Base-by-base conservation (phyloP, 2,888 invertebrate species). In the Aphrophora alni region DNA sequence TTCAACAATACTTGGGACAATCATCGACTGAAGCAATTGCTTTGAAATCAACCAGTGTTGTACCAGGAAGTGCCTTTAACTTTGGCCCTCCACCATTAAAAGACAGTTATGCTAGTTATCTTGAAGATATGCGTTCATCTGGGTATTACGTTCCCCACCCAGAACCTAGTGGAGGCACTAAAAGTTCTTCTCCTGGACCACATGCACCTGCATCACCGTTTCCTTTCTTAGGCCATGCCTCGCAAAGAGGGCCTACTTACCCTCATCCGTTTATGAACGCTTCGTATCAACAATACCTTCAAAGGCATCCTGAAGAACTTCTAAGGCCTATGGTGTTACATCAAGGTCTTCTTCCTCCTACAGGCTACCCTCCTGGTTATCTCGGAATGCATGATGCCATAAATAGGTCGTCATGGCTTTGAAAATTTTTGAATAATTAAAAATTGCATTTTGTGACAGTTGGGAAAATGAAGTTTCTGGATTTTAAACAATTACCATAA, bases 1-100 rank as follows among this genome's bases (percentile, higher is more conserved):
- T 92, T 86, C 92, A 92, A 84, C 89, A 92, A 17, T 92, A 92
- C 85, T 89, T 91, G 0, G 91, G 91, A 7, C 86, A 91, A 21
- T 92, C 91, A 84, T 89, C 88, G 5, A 87, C 44, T 84, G 87
- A 38, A 81, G 90, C 90, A 83, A 92, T 94, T 84, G 90, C 92
- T 14, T 87, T 94, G 74, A 92, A 95, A 85, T 92, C 93, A 75
- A 89, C 92, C 4, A 92, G 92, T 85, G 93, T 95, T 87, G 94
- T 95, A 83, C 92, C 95, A 8, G 93, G 94, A 28, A 95, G 95
- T 88, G 95, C 96, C 76, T 96, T 96, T 86, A 96, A 95, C 87
- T 96, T 95, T 86, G 95, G 95, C 24, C 91, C 95, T 3, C 90
- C 94, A 0, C 90, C 93, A 3, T 89, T 93, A 72, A 93, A 92